Evolutionary conservation across 1,140 invertebrate species (phyloP).

Genomic region (Euschistus heros): DNA sequence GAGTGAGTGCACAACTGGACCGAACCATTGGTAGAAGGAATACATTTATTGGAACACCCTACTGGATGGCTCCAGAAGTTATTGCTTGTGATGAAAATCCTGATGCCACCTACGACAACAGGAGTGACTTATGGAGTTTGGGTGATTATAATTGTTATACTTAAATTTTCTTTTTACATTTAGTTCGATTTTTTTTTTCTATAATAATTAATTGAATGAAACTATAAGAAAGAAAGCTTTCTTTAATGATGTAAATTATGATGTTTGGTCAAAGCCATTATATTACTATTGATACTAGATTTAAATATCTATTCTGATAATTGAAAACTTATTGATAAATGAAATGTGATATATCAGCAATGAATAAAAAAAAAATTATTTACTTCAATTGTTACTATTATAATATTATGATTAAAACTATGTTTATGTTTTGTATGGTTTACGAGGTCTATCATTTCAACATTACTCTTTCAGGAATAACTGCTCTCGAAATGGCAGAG

Average conservation of each 20-base stretch:
- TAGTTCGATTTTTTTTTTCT: too few relatives aligned
- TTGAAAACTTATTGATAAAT: too few relatives aligned
- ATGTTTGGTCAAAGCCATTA: too few relatives aligned
- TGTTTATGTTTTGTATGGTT: neutral
- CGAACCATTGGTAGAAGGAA: conserved; percentile 96
- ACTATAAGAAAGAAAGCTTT: too few relatives aligned
- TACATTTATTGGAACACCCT: conserved; percentile 98
- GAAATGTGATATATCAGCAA: too few relatives aligned
- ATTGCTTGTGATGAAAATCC: conserved; percentile 99
- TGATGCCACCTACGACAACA: conserved; percentile 98
- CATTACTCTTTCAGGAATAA: conserved; percentile 48
- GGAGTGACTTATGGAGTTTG: conserved; percentile 96
- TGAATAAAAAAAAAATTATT: too few relatives aligned
- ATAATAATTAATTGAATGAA: too few relatives aligned
- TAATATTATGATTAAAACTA: neutral
- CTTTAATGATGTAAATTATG: too few relatives aligned
- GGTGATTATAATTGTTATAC: conserved; percentile 41
- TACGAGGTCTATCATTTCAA: neutral
- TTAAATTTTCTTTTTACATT: too few relatives aligned
- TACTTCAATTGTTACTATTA: neutral
- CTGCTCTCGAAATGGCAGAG: conserved; percentile 99
- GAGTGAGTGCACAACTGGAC: conserved; percentile 97
- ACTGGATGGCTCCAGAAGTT: conserved; percentile 97
- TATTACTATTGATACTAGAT: too few relatives aligned
- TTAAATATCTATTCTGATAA: too few relatives aligned